Conservation (phyloP, 64 coral and sea anemone species). For the Montipora efflorescens region DNA sequence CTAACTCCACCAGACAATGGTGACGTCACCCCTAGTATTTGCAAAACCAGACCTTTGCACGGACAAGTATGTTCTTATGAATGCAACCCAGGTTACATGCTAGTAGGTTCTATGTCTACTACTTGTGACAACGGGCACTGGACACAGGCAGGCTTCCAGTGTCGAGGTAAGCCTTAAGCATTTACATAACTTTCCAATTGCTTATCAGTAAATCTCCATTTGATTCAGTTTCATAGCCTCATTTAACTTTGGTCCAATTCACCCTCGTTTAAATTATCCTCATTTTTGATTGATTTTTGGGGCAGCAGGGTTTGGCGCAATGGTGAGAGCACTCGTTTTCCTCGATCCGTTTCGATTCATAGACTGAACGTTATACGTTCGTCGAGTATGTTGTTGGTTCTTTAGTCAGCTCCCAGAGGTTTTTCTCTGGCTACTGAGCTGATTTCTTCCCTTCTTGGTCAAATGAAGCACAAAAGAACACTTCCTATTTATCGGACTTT, state of each 20-base stretch:
- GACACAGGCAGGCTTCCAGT: conserved; percentile 42
- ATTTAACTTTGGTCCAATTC: background rate
- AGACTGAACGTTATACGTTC: background rate
- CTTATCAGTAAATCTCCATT: background rate
- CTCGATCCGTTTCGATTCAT: background rate
- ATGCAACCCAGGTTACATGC: conserved; percentile 56
- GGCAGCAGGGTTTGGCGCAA: background rate
- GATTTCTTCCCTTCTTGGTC: background rate
- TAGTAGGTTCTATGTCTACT: conserved; percentile 12
- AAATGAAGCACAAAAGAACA: background rate
- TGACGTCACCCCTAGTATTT: conserved; percentile 39
- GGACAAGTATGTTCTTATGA: conserved; percentile 33
- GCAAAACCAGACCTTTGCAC: conserved; percentile 39
- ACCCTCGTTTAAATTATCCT: background rate
- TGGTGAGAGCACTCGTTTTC: background rate
- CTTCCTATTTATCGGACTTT: conserved; percentile 1
- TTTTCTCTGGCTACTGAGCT: background rate
- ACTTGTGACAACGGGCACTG: conserved; percentile 32
- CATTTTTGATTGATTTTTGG: background rate
- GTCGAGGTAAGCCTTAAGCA: conserved; percentile 18
- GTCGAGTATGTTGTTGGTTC: background rate
- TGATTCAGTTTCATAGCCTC: conserved; percentile 6
- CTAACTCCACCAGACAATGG: conserved; percentile 35
- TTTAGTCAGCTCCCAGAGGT: background rate
- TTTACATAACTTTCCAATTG: background rate